These are phyloP conservation scores for Ceyx melanurus DNA, from an alignment of 2,113 vertebrate genomes.

Conservation along the genomic window DNA sequence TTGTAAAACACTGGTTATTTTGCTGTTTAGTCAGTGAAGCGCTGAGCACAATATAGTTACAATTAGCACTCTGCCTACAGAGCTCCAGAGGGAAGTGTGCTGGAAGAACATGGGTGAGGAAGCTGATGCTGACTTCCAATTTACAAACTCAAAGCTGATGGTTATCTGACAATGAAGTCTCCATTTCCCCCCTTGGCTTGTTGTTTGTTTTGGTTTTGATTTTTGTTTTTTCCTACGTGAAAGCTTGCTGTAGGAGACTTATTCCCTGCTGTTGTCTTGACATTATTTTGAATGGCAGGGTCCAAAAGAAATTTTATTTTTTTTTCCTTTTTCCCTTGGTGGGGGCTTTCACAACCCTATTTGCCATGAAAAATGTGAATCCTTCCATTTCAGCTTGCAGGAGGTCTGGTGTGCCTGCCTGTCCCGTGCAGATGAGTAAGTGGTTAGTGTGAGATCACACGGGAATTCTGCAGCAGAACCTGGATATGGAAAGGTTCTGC, in stretches of 20 bases:
- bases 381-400: neutral
- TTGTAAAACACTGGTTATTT: neutral
- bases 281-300: neutral
- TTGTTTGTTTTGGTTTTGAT: neutral
- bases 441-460: neutral
- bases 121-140: neutral
- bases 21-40: neutral
- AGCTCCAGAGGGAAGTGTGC: neutral
- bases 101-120: neutral
- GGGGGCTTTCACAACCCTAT: neutral
- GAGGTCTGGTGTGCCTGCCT: neutral
- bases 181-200: neutral
- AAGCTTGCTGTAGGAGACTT: neutral
- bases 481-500: neutral
- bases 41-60: neutral
- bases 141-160: neutral
- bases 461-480: neutral
- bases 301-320: neutral
- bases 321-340: neutral
- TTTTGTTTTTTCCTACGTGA: neutral
- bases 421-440: neutral
- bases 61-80: neutral
- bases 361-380: neutral
- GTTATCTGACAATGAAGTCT: neutral
- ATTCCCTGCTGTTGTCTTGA: neutral